phyloP scores from a whole-genome alignment of 2,888 invertebrate species.

The Protonemura montana region DNA sequence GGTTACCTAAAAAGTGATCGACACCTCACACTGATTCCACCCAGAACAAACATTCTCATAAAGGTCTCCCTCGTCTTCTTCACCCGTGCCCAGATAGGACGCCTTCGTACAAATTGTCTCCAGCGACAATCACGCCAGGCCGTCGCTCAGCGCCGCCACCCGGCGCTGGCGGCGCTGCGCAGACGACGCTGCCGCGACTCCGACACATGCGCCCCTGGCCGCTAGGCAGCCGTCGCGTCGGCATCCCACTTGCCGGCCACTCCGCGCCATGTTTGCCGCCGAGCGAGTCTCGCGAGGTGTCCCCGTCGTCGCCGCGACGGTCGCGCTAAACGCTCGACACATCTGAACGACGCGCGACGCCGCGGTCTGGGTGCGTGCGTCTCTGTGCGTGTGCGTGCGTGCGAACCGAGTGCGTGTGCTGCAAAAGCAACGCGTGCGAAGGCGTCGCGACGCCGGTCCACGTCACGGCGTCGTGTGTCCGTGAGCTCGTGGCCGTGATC shows the following conservation, averaged over 20 bases:
- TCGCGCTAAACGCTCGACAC: constrained; percentile 2
- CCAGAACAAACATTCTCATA: no score
- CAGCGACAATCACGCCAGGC: not conserved
- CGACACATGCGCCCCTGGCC: not conserved
- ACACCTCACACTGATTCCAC: no score
- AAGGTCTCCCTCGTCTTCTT: no score
- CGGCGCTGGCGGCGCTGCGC: not conserved
- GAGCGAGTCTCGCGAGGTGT: not conserved
- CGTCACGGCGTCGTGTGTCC: not conserved
- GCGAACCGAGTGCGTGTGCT: not conserved
- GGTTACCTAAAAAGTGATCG: not conserved
- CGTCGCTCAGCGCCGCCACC: not conserved
- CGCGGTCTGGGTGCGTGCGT: constrained; percentile 9
- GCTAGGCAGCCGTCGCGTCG: not conserved
- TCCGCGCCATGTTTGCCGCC: constrained; percentile 55
- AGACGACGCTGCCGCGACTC: not conserved
- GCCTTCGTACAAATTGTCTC: no score
- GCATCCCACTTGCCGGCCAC: constrained; percentile 51
- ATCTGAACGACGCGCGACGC: no score
- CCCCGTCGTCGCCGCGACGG: not conserved
- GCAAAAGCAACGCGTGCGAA: not conserved
- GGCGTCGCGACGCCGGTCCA: not conserved
- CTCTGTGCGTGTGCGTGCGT: not conserved
- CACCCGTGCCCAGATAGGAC: no score
- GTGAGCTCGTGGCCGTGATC: not conserved